phyloP scores from a whole-genome alignment of 2,113 vertebrate genomes.

The Tachysurus fulvidraco region DNA sequence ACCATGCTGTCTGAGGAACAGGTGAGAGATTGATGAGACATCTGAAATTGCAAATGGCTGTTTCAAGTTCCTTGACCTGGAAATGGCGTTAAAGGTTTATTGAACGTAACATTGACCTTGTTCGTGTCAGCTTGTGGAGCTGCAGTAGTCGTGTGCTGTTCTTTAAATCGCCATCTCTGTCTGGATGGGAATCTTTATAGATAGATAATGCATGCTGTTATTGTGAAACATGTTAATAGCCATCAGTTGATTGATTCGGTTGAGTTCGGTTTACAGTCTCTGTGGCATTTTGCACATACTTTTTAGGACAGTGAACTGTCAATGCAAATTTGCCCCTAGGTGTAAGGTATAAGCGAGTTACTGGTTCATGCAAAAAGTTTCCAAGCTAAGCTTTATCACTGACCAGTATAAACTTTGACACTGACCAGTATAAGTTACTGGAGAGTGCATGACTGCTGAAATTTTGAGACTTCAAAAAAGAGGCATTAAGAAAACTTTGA shows the following conservation, averaged over 20 bases:
- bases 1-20: background rate
- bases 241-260: background rate
- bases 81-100: background rate
- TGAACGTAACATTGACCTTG: slow-evolving; percentile 2
- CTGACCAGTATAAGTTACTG: background rate
- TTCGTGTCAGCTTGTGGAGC: background rate
- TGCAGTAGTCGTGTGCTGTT: background rate
- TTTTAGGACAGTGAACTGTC: background rate
- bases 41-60: background rate
- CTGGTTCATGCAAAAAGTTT: background rate
- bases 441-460: background rate
- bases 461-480: background rate
- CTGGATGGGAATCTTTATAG: background rate
- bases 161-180: background rate
- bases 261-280: background rate
- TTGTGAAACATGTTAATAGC: background rate
- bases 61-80: background rate
- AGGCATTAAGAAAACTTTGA: background rate
- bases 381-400: background rate
- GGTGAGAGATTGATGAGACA: background rate
- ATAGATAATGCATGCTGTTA: background rate
- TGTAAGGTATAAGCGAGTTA: background rate
- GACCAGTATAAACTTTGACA: background rate
- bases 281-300: background rate
- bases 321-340: background rate